Percentiles rank a stretch among this genome's conserved stretches.
phyloP scores from a whole-genome alignment of 2,113 vertebrate species.

The Vidua chalybeata region DNA sequence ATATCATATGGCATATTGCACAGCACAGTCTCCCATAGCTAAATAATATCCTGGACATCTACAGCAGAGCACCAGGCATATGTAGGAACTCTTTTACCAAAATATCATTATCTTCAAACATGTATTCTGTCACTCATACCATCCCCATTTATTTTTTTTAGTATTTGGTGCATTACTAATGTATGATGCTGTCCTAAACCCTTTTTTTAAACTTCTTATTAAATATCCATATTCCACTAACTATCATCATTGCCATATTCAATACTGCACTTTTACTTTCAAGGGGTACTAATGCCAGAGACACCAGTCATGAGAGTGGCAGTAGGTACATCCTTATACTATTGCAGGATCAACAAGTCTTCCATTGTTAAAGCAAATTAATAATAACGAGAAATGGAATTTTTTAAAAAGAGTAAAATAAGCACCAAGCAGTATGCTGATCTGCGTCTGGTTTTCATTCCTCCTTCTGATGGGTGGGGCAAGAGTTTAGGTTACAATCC shows the following conservation, averaged over 20 bases:
- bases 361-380: not conserved
- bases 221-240: not conserved
- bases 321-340: not conserved
- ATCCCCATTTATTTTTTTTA: not conserved
- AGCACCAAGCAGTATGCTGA: not conserved
- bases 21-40: not conserved
- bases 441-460: not conserved
- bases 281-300: not conserved
- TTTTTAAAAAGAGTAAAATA: not conserved
- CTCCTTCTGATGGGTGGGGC: not conserved
- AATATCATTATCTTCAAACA: not conserved
- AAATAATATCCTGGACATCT: not conserved
- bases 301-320: not conserved
- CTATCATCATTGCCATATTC: not conserved
- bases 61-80: not conserved
- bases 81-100: not conserved
- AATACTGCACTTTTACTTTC: not conserved
- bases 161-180: not conserved
- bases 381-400: not conserved
- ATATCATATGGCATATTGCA: not conserved
- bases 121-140: not conserved
- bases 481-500: slow-evolving; percentile 3
- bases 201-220: not conserved
- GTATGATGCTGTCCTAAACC: not conserved
- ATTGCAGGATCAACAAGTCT: not conserved